Base-by-base conservation (phyloP, 1,140 invertebrate species). In the Popillia japonica region DNA sequence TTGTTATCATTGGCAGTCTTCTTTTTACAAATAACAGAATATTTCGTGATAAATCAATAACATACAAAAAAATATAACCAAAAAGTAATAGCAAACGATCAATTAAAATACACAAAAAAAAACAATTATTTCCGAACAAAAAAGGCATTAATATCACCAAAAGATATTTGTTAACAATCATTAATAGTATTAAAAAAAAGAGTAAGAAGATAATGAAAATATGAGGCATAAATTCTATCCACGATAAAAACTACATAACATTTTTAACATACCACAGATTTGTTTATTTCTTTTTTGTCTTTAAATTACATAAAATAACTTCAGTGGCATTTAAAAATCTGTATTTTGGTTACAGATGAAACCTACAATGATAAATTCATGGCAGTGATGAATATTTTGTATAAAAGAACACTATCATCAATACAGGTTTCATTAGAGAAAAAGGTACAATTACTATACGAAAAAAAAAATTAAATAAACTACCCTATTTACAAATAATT, bases 401-500 rank as follows among this genome's bases (percentile, higher is more conserved):
- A 74, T 44, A 74, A 74, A 74, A 68, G 61, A 68, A 68, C 61
- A 68, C 61, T 68, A 68, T 74, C 34, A 42, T 74, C 61, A 68
- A 68, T 74, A 74, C 72, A 74, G 40, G 72, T 74, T 74, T 74
- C 41, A 74, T 40, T 41, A 44, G 34, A 11, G 64, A 74, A 40
- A 23, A 68, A 68, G 61, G 61, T 68, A 68, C 61, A 68, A 68
- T 68, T 41, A 41, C 34, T 41, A 41, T 74, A 42, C 17, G 34
- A 74, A 74, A 74, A 74, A 74, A 74, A 74, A 44, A 40, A 74
- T 74, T 74, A 74, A 74, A 74, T 74, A 74, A 20, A 40, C 34
- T 74, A 74, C 11, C 72, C 72, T 74, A 74, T 74, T 74, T 74
- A 74, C 72, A 74, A 74, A 17, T 74, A 44, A 74, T 74, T 74